Conservation (phyloP, 2,888 invertebrate species). For the Lamellibrachia satsuma region DNA sequence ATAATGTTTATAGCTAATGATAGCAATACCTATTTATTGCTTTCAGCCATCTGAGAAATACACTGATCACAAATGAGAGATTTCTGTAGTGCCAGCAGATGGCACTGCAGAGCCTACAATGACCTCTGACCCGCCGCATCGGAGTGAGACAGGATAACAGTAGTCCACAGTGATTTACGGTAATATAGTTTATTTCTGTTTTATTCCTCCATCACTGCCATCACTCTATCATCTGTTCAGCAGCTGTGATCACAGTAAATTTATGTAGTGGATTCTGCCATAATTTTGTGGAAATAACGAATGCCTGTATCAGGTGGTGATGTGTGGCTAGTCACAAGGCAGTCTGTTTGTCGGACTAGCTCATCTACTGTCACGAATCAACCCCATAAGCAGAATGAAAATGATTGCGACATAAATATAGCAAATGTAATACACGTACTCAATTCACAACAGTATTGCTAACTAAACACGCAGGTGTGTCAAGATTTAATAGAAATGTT, state of each 20-base stretch:
- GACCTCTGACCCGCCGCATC: neutral
- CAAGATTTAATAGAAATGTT: too few relatives aligned
- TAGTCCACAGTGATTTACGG: constrained; percentile 2
- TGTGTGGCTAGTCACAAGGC: neutral
- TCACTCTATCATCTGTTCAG: neutral
- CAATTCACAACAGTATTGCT: too few relatives aligned
- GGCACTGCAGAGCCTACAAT: neutral
- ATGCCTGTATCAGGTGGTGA: neutral
- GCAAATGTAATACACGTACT: too few relatives aligned
- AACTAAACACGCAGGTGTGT: too few relatives aligned
- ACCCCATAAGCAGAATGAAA: neutral
- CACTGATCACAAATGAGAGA: neutral
- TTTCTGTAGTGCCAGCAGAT: constrained; percentile 6
- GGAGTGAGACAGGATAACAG: neutral
- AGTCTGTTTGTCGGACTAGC: neutral
- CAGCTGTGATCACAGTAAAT: neutral
- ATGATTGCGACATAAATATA: neutral
- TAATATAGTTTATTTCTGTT: neutral
- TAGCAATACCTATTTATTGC: neutral
- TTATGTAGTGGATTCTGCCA: neutral
- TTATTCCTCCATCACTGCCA: neutral
- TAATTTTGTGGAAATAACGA: neutral
- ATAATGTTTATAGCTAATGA: neutral
- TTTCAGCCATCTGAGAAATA: neutral
- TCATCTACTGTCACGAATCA: neutral